Evolutionary conservation across 2,888 invertebrate species (phyloP).

Genomic region (Lacanobia oleracea): DNA sequence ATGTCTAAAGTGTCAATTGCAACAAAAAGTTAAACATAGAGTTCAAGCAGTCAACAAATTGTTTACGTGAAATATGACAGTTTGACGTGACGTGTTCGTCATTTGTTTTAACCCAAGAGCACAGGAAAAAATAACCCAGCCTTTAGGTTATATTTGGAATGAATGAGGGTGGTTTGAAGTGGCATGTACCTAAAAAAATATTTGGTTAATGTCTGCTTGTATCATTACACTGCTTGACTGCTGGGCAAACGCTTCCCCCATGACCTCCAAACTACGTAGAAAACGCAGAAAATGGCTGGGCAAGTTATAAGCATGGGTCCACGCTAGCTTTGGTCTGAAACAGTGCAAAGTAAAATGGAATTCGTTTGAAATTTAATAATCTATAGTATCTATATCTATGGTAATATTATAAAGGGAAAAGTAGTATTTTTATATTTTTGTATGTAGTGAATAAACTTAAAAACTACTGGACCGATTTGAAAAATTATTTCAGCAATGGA

Average conservation of each 20-base stretch:
- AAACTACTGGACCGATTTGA: too few species aligned
- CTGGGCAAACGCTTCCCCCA: too few species aligned
- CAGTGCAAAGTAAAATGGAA: neutral
- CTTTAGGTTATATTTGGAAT: neutral
- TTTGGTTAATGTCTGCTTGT: neutral
- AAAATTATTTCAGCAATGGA: too few species aligned
- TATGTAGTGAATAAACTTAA: too few species aligned
- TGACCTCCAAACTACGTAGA: neutral
- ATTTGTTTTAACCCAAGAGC: slow-evolving; percentile 7
- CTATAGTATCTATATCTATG: too few species aligned
- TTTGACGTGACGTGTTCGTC: slow-evolving; percentile 9
- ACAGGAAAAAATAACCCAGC: neutral
- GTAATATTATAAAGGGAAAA: too few species aligned
- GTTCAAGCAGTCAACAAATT: slow-evolving; percentile 24
- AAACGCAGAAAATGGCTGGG: neutral
- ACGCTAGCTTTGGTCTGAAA: neutral
- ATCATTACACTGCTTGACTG: neutral
- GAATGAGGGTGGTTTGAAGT: neutral
- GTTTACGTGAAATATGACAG: slow-evolving; percentile 14
- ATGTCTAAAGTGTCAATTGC: slow-evolving; percentile 23
- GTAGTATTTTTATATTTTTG: too few species aligned
- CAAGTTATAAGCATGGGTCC: neutral
- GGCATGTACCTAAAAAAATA: neutral
- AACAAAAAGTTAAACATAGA: slow-evolving; percentile 30
- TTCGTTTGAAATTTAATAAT: too few species aligned